Base-by-base conservation (phyloP, 2,888 invertebrate genomes). In the Cacoxenus indagator region DNA sequence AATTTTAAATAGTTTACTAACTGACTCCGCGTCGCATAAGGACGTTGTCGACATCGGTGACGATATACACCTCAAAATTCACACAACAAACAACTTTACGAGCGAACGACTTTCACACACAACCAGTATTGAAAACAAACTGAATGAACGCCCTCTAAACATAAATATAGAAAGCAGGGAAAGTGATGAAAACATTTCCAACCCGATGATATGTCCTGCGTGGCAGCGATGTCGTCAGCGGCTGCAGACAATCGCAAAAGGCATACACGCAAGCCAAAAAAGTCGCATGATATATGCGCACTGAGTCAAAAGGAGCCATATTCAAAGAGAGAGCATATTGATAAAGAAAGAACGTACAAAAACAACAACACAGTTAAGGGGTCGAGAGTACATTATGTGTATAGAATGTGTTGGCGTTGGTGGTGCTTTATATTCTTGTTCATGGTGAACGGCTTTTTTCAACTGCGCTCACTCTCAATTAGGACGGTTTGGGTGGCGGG, bases 101-200 rank as follows among this genome's bases (percentile, higher is more conserved):
- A 24, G 8, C 14, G 65, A 48, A 69, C 59, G 71, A 78, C 81
- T 73, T 81, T 79, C 82, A 79, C 76, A 77, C 78, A 79, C 82
- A 77, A 70, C 51, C 74, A 73, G 72, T 61, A 76, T 72, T 73
- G 67, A 70, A 72, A 73, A 68, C 71, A 70, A 78, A 79, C 79
- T 79, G 76, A 59, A 59, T 59, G 29, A 17, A 59, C 57, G 57
- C 57, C 29, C 57, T 29, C 57, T 26, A 59, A 59, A 59, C 57
- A 31, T 59, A 31, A 31, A 59, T 59, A 29, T 31, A 31, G 31
- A 29, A 59, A 59, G 57, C 57, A 24, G 29, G 31, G 31, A 59
- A 59, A 29, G 31, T 59, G 29, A 59, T 59, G 31, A 59, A 59
- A 59, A 59, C 57, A 59, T 59, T 59, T 29, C 57, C 57, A 29